A percentile compares a stretch with the other conserved stretches of the same genome.
phyloP scores from a whole-genome alignment of 2,888 invertebrate genomes.

The Dryocosmus kuriphilus region DNA sequence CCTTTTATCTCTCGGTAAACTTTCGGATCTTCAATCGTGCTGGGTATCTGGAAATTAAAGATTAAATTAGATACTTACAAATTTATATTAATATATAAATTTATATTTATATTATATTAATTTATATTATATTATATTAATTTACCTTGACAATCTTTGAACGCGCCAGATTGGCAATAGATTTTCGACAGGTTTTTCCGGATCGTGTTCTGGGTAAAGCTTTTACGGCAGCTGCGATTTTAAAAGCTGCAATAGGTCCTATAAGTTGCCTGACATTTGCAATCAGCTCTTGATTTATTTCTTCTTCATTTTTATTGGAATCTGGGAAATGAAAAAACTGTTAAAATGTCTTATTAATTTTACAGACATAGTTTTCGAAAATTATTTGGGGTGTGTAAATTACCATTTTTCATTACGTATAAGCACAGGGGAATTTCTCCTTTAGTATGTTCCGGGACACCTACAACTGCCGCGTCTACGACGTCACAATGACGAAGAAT shows the following conservation, averaged over 20 bases:
- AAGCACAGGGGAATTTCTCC: conserved; percentile 94
- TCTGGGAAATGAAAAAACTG: conserved; percentile 70
- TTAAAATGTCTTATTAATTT: background rate
- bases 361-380: background rate
- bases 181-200: conserved; percentile 89
- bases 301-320: conserved; percentile 78
- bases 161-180: conserved; percentile 90
- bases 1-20: conserved; percentile 89
- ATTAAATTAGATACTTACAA: background rate
- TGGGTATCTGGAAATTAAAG: conserved; percentile 81
- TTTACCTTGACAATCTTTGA: conserved; percentile 87
- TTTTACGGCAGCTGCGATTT: conserved; percentile 87
- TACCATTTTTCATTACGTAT: conserved; percentile 86
- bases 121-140: conserved; percentile 76
- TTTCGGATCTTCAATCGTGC: conserved; percentile 92
- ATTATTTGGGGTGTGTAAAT: background rate
- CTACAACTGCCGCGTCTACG: conserved; percentile 92
- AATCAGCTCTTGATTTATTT: conserved; percentile 81
- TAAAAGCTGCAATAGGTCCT: conserved; percentile 94
- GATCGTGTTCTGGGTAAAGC: conserved; percentile 93
- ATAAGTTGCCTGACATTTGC: conserved; percentile 83
- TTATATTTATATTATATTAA: background rate
- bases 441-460: conserved; percentile 92
- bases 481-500: conserved; percentile 91
- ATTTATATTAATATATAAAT: too few species aligned